Evolutionary conservation across 2,797 vertebrate species (phyloP).

Genomic region (Brachymystax lenok): DNA sequence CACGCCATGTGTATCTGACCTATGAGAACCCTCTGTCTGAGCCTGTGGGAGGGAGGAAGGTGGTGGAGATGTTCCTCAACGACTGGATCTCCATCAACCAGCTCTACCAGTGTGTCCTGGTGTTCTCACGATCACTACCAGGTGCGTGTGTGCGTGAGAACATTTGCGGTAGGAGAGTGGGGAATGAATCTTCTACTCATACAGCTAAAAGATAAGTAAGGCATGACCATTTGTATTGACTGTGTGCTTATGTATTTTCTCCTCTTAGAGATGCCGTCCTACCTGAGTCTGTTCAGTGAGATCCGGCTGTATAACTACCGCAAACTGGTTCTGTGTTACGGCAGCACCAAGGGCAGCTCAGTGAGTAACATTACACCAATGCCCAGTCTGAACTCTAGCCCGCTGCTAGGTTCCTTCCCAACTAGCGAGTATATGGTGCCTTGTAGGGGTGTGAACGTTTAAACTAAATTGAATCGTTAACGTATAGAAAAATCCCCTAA

Average conservation of each 20-base stretch:
- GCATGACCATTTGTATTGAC: slow-evolving; percentile 82
- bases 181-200: slow-evolving; percentile 16
- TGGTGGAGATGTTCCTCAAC: slow-evolving; percentile 98
- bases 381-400: too few species aligned
- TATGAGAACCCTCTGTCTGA: slow-evolving; percentile 97
- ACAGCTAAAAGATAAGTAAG: slow-evolving; percentile 85
- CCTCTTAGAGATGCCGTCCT: slow-evolving; percentile 86
- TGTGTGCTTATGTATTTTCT: slow-evolving; percentile 86
- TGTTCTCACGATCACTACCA: slow-evolving; percentile 91
- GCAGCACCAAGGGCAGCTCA: slow-evolving; percentile 95
- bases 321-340: slow-evolving; percentile 96
- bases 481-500: too few species aligned
- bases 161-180: slow-evolving; percentile 89
- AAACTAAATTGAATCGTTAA: too few species aligned
- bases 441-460: neutral
- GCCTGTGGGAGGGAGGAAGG: slow-evolving; percentile 95
- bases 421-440: neutral
- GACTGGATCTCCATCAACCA: slow-evolving; percentile 97
- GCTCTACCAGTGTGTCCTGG: slow-evolving; percentile 95
- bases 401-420: too few species aligned
- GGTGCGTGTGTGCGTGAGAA: slow-evolving; percentile 72
- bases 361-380: slow-evolving; percentile 81
- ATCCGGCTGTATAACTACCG: slow-evolving; percentile 97
- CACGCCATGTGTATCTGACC: slow-evolving; percentile 92
- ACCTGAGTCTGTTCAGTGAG: slow-evolving; percentile 94